Evolutionary conservation across 2,888 invertebrate species (phyloP), one percentile per base, ranked within the genome.

Genomic region (Thyatira batis): DNA sequence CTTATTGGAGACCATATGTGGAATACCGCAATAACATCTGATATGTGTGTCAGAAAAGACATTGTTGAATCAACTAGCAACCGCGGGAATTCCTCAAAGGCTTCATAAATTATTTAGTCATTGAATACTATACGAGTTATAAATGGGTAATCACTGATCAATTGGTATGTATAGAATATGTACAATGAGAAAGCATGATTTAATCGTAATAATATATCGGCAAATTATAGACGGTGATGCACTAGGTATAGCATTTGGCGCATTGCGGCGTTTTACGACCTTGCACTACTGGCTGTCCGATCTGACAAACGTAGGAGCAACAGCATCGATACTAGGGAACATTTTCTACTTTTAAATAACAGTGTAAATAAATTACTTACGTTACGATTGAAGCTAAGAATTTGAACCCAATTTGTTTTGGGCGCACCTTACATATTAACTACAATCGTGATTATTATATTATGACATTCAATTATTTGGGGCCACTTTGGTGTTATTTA

Each of bases 181-280:
- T n/a, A n/a, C n/a, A n/a, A n/a, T n/a, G n/a, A n/a, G n/a, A n/a
- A n/a, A n/a, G n/a, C 3, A 23, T 23, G 23, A 23, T 23, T 23
- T 23, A 4, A 23, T 23, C 23, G 23, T 11, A n/a, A 11, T 10
- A 0, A 28, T 27, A 6, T 10, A 39, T 13, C 17, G 39, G 13
- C 8, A 39, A 39, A 27, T 9, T 5, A 25, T 27, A 17, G 27
- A 27, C 17, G 25, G 0, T 17, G 48, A n/a, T 17, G 46, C 17
- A 25, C 27, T 27, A 17, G 48, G 9, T 27, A 10, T 9, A 48
- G 20, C 21, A 28, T 54, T 50, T 54, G 48, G 43, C 54, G 54
- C 54, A 54, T 23, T 54, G 54, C 54, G 54, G 43, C 54, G 43
- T 28, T 28, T 48, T 9, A 27, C 51, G 54, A 9, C 54, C 54